Conservation (phyloP, 2,113 vertebrate genomes). For the Pelobates fuscus region DNA sequence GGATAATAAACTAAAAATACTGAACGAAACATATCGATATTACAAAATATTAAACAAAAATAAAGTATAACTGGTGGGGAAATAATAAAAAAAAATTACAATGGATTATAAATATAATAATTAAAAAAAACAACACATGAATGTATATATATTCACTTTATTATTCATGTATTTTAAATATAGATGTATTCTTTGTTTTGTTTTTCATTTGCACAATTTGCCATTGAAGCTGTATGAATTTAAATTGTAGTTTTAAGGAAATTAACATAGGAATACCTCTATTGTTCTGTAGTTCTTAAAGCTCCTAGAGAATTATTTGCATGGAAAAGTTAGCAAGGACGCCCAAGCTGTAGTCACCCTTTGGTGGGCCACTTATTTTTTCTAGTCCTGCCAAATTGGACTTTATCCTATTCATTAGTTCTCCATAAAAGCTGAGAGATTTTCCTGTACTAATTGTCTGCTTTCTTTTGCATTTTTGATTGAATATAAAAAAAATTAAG, state of each 20-base stretch:
- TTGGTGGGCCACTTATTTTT: conserved; percentile 42
- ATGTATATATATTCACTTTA: no score
- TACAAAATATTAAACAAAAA: no score
- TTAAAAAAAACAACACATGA: no score
- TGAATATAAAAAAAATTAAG: conserved; percentile 36
- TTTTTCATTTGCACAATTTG: no score
- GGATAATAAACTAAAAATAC: no score
- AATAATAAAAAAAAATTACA: no score
- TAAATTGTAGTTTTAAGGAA: conserved; percentile 2
- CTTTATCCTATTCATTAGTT: conserved; percentile 45
- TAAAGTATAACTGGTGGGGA: no score
- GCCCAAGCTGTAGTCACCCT: conserved; percentile 27
- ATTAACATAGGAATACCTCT: conserved; percentile 1
- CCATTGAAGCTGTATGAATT: no score
- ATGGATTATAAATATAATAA: no score
- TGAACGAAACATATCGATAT: no score
- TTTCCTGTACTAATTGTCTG: conserved; percentile 44
- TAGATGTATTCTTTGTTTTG: no score
- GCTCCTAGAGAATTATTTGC: background rate
- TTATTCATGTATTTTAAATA: no score
- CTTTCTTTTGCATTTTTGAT: conserved; percentile 44
- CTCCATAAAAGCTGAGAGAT: conserved; percentile 37
- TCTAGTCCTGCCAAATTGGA: conserved; percentile 40
- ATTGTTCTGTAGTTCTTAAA: conserved; percentile 1
- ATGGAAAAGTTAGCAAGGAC: conserved; percentile 25